Percentiles rank a stretch among this genome's conserved stretches.
These are phyloP conservation scores for Scomber colias DNA, from an alignment of 2,113 vertebrate species.

Conservation along the genomic window DNA sequence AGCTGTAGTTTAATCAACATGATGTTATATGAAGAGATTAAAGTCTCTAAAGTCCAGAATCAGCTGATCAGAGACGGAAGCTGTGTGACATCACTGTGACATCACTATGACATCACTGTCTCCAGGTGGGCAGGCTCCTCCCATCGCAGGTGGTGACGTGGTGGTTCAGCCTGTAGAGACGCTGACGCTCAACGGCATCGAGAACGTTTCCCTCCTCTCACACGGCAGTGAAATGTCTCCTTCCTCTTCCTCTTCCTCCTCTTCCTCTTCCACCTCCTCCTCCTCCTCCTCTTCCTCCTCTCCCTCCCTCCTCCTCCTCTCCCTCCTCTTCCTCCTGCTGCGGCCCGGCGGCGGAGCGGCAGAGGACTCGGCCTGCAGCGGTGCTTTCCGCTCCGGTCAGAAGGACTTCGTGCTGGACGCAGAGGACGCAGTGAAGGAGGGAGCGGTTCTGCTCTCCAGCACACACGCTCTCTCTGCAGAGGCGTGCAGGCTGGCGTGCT, in stretches of 20 bases:
- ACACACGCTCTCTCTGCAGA: conserved; percentile 56
- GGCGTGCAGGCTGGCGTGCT: conserved; percentile 89
- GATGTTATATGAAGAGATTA: too few relatives aligned
- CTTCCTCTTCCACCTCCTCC: not conserved
- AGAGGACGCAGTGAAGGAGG: conserved; percentile 86
- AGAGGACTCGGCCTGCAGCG: conserved; percentile 26
- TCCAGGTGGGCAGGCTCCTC: conserved; percentile 83
- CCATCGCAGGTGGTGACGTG: conserved; percentile 84
- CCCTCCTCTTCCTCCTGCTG: not conserved
- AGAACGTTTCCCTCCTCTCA: conserved; percentile 27
- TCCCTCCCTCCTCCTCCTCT: not conserved
- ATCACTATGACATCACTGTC: not conserved
- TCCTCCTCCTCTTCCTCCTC: not conserved
- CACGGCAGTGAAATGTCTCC: conserved; percentile 27
- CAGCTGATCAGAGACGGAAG: too few relatives aligned
- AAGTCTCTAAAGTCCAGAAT: too few relatives aligned
- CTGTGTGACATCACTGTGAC: not conserved
- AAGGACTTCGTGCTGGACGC: conserved; percentile 88
- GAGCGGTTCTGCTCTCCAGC: conserved; percentile 87
- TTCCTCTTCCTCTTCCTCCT: too few relatives aligned
- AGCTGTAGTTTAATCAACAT: too few relatives aligned
- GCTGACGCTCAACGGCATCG: conserved; percentile 85
- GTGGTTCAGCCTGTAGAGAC: conserved; percentile 84
- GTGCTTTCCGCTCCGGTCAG: conserved; percentile 76
- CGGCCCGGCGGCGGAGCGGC: not conserved